A percentile compares a stretch with the other conserved stretches of the same genome.
These are phyloP conservation scores for Bergia puertoricense DNA, from an alignment of 92 coral and sea anemone genomes.

Conservation along the genomic window DNA sequence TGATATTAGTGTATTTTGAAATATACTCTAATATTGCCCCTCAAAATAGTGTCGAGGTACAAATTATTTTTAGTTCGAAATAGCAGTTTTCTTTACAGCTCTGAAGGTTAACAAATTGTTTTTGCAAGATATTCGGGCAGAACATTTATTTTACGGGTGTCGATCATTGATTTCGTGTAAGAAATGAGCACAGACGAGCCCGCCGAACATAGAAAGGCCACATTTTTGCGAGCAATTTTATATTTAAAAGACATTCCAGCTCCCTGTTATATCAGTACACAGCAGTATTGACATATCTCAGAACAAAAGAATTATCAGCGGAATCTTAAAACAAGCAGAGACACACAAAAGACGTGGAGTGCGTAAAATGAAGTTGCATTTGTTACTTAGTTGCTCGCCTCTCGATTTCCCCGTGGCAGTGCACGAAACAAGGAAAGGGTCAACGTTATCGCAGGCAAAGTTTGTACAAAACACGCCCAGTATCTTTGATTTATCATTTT, in stretches of 20 bases:
- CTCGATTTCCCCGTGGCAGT: constrained; percentile 12
- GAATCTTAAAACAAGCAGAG: not conserved
- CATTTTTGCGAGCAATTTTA: not conserved
- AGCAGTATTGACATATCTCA: not conserved
- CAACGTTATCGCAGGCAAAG: not conserved
- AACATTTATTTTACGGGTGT: not conserved
- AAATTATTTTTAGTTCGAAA: no score
- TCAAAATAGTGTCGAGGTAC: not conserved
- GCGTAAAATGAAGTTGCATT: not conserved
- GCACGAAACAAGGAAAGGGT: not conserved
- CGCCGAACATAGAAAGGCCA: not conserved
- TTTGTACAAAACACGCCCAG: constrained; percentile 22
- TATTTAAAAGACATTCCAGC: not conserved
- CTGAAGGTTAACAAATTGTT: not conserved
- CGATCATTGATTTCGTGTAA: not conserved
- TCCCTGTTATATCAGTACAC: not conserved
- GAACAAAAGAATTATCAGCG: not conserved
- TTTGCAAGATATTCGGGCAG: not conserved
- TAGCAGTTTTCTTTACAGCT: no score
- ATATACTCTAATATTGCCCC: not conserved
- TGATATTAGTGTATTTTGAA: no score
- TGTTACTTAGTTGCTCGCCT: not conserved
- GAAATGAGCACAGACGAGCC: not conserved
- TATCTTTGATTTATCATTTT: constrained; percentile 8
- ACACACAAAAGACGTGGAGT: not conserved